A percentile compares a stretch with the other conserved stretches of the same genome.
Conservation (phyloP, 1,140 invertebrate species). For the Drosophila carrolli region DNA sequence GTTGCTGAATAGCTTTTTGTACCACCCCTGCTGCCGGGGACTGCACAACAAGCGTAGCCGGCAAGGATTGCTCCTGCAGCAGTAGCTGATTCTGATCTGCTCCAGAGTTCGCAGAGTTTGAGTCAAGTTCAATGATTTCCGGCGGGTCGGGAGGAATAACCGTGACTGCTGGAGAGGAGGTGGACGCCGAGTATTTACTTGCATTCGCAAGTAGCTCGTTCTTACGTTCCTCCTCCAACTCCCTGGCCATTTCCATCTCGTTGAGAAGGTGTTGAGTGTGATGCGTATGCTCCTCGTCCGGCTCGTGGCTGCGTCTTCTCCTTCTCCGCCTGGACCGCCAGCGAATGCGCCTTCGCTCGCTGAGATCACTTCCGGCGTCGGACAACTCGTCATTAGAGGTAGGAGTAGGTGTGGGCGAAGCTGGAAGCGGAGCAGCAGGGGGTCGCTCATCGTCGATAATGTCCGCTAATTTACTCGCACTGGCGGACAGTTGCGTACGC, state of each 20-base stretch:
- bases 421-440: slow-evolving; percentile 74
- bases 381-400: slow-evolving; percentile 67
- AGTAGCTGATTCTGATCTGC: slow-evolving; percentile 47
- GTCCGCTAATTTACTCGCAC: slow-evolving; percentile 63
- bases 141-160: slow-evolving; percentile 76
- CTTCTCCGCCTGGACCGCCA: slow-evolving; percentile 52
- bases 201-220: slow-evolving; percentile 75
- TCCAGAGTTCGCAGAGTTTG: slow-evolving; percentile 73
- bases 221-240: slow-evolving; percentile 78
- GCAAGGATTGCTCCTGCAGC: slow-evolving; percentile 11
- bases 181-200: slow-evolving; percentile 74
- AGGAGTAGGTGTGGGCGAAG: slow-evolving; percentile 71
- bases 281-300: slow-evolving; percentile 76
- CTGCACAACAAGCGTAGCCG: slow-evolving; percentile 19
- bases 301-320: slow-evolving; percentile 49
- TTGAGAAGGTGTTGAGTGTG: slow-evolving; percentile 79
- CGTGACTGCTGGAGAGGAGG: slow-evolving; percentile 76
- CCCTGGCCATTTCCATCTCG: slow-evolving; percentile 73
- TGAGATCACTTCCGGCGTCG: slow-evolving; percentile 49
- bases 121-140: slow-evolving; percentile 81
- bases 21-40: slow-evolving; percentile 16
- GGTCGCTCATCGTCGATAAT: slow-evolving; percentile 75
- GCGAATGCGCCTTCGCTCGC: slow-evolving; percentile 51
- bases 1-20: slow-evolving; percentile 7
- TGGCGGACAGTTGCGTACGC: slow-evolving; percentile 67